A percentile compares a stretch with the other conserved stretches of the same genome.
These are phyloP conservation scores for Spodoptera exigua DNA, from an alignment of 2,888 invertebrate genomes.

Conservation along the genomic window DNA sequence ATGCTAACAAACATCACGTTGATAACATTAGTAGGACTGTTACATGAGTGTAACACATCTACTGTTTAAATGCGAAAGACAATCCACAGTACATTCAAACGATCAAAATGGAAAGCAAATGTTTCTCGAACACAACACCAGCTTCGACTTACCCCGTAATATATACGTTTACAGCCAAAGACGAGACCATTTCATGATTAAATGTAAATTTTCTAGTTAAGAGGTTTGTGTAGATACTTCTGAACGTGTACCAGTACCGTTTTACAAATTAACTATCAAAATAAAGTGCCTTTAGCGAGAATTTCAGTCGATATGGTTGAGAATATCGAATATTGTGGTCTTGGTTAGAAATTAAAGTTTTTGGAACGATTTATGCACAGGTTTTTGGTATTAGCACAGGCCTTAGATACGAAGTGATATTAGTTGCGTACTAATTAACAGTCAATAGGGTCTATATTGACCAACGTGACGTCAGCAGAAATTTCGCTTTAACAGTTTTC, in stretches of 20 bases:
- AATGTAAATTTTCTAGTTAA: constrained; percentile 56
- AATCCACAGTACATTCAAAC: constrained; percentile 20
- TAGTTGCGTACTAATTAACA: too few species aligned
- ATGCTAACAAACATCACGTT: too few species aligned
- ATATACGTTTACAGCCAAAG: constrained; percentile 54
- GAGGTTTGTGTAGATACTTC: constrained; percentile 34
- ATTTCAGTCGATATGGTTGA: background rate
- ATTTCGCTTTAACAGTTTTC: too few species aligned
- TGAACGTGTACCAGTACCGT: constrained; percentile 40
- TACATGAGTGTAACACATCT: too few species aligned
- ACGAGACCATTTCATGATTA: constrained; percentile 55
- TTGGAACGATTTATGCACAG: too few species aligned
- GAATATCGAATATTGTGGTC: background rate
- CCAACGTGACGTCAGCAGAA: too few species aligned
- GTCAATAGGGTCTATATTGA: too few species aligned
- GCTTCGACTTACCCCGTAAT: constrained; percentile 44
- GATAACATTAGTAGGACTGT: too few species aligned
- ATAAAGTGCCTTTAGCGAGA: constrained; percentile 13
- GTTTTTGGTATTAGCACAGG: constrained; percentile 1
- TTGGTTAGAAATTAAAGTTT: background rate
- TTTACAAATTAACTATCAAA: constrained; percentile 49
- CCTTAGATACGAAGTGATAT: too few species aligned
- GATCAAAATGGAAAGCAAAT: constrained; percentile 48
- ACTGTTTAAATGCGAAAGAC: constrained; percentile 3
- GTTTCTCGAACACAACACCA: constrained; percentile 41